Evolutionary conservation across 2,888 invertebrate species (phyloP).

Genomic region (Hypsopygia costalis): DNA sequence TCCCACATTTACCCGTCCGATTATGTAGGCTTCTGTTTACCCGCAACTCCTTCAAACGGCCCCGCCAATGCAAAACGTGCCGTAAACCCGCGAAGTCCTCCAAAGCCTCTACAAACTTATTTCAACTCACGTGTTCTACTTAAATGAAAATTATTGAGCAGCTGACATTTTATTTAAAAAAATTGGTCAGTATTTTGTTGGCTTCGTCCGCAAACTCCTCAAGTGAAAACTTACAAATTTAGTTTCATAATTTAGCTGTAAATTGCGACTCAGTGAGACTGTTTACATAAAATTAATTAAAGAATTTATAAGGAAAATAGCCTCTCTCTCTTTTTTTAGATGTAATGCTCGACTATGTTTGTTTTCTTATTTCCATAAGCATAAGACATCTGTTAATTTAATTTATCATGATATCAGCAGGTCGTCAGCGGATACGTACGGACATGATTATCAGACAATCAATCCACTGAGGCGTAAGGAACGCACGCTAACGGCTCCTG

Average conservation of each 20-base stretch:
- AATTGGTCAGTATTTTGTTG: slow-evolving; percentile 30
- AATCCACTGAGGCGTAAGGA: slow-evolving; percentile 41
- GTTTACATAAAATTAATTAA: no score
- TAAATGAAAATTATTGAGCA: slow-evolving; percentile 43
- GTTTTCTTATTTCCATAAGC: no score
- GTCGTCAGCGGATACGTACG: slow-evolving; percentile 14
- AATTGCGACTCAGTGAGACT: not conserved
- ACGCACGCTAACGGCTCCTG: slow-evolving; percentile 30
- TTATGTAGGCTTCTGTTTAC: slow-evolving; percentile 50
- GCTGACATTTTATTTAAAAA: slow-evolving; percentile 32
- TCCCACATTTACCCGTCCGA: slow-evolving; percentile 21
- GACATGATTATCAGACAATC: slow-evolving; percentile 45
- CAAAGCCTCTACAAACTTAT: slow-evolving; percentile 54
- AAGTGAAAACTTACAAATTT: slow-evolving; percentile 2
- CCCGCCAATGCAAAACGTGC: slow-evolving; percentile 48
- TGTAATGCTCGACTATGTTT: no score
- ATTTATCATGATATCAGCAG: not conserved
- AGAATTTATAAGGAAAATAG: no score
- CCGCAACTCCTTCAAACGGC: slow-evolving; percentile 47
- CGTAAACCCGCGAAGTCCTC: slow-evolving; percentile 42
- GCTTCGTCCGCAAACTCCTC: slow-evolving; percentile 35
- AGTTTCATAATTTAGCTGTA: no score
- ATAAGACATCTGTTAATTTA: no score
- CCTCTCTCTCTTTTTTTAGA: no score
- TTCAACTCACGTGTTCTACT: slow-evolving; percentile 53